Percentiles rank a stretch among this genome's conserved stretches.
phyloP scores from a whole-genome alignment of 2,888 invertebrate genomes.

The Cryptophagus acutangulus region DNA sequence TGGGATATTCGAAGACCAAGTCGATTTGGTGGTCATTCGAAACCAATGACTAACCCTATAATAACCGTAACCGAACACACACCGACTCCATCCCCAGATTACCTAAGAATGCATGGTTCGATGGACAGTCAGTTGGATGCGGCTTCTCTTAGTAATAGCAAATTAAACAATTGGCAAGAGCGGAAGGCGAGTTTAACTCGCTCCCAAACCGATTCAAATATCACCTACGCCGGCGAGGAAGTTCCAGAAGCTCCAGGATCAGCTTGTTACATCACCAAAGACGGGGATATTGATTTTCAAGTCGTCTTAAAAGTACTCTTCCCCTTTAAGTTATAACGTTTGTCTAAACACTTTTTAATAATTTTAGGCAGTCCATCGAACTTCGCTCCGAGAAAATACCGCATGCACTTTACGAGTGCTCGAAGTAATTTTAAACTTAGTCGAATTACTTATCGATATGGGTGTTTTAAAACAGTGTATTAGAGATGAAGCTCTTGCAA shows the following conservation, averaged over 20 bases:
- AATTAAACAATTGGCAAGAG: slow-evolving; percentile 58
- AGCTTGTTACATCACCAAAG: slow-evolving; percentile 85
- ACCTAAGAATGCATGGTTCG: slow-evolving; percentile 75
- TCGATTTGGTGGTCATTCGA: slow-evolving; percentile 50
- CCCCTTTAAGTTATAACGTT: background rate
- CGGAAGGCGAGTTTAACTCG: slow-evolving; percentile 66
- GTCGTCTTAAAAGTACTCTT: slow-evolving; percentile 74
- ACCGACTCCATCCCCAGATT: slow-evolving; percentile 86
- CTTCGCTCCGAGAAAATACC: slow-evolving; percentile 77
- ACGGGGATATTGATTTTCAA: slow-evolving; percentile 89
- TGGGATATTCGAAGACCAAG: slow-evolving; percentile 58
- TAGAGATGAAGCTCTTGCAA: slow-evolving; percentile 49
- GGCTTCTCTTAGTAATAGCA: slow-evolving; percentile 56
- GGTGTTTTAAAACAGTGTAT: slow-evolving; percentile 66
- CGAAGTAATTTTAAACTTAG: slow-evolving; percentile 86
- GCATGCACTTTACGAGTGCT: slow-evolving; percentile 84
- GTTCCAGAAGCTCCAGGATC: slow-evolving; percentile 86
- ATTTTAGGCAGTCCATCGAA: slow-evolving; percentile 76
- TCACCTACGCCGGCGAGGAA: slow-evolving; percentile 81
- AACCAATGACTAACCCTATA: slow-evolving; percentile 83
- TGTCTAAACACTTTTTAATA: slow-evolving; percentile 3
- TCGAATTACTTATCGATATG: slow-evolving; percentile 87
- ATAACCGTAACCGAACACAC: slow-evolving; percentile 97
- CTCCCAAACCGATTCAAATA: slow-evolving; percentile 89
- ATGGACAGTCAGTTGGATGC: slow-evolving; percentile 80